Percentiles rank a stretch among this genome's conserved stretches.
Conservation (phyloP, 2,797 vertebrate species). For the Triplophysa bombifrons region DNA sequence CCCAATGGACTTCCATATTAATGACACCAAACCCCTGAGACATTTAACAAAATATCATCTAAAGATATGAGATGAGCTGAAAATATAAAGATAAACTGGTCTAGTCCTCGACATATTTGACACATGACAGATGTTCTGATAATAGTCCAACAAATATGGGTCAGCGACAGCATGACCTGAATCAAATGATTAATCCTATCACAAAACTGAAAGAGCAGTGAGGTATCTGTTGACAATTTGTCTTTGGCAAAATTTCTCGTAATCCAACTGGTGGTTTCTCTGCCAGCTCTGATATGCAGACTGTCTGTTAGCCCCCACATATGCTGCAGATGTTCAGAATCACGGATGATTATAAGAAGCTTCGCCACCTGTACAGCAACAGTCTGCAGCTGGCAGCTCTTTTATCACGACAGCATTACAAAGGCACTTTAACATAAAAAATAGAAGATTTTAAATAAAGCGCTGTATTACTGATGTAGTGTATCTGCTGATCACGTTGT, state of each 20-base stretch:
- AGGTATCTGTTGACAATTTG: conserved; percentile 4
- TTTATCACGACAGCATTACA: not conserved
- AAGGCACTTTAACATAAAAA: not conserved
- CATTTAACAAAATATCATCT: not conserved
- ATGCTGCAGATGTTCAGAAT: conserved; percentile 4
- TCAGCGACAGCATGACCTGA: not conserved
- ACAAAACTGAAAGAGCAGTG: not conserved
- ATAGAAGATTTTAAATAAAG: not conserved
- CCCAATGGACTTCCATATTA: no score
- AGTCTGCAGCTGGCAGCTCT: conserved; percentile 4
- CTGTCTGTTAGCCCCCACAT: conserved; percentile 1
- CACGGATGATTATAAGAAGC: conserved; percentile 12
- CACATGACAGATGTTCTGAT: not conserved
- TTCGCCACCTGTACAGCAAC: not conserved
- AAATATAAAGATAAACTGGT: not conserved
- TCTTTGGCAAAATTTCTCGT: not conserved
- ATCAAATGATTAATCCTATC: not conserved
- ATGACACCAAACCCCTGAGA: no score
- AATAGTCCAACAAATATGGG: no score
- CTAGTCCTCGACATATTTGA: not conserved
- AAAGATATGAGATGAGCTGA: not conserved
- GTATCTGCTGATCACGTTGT: not conserved
- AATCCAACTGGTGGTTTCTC: conserved; percentile 7
- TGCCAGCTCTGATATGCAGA: not conserved
- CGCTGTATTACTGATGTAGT: not conserved